Percentiles rank a stretch among this genome's conserved stretches.
These are phyloP conservation scores for Montipora efflorescens DNA, from an alignment of 64 coral and sea anemone species.

Conservation along the genomic window DNA sequence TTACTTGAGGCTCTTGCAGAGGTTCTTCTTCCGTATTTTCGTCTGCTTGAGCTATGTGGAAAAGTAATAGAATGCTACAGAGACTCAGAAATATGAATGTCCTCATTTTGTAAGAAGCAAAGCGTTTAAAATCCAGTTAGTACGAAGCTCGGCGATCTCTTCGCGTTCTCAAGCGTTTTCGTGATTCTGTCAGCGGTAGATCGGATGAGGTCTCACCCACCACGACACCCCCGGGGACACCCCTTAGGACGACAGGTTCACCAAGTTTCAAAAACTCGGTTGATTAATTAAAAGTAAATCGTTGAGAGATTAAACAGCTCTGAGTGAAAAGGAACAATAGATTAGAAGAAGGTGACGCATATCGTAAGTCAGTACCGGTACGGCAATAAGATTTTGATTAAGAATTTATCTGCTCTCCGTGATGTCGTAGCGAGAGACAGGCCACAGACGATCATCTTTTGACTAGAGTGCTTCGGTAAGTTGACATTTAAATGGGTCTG, in stretches of 20 bases:
- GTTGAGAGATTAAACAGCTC: too few relatives aligned
- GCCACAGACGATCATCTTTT: too few relatives aligned
- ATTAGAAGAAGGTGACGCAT: too few relatives aligned
- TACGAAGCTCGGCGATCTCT: neutral
- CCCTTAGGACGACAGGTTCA: neutral
- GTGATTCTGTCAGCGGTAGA: neutral
- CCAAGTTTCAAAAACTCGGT: too few relatives aligned
- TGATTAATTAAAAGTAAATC: too few relatives aligned
- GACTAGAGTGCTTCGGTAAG: too few relatives aligned
- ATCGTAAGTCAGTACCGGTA: too few relatives aligned
- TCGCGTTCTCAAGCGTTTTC: neutral
- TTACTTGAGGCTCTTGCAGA: constrained; percentile 39
- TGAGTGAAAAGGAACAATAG: too few relatives aligned
- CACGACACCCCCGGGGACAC: neutral
- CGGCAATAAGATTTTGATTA: too few relatives aligned
- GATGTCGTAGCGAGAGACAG: too few relatives aligned
- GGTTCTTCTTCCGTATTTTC: constrained; percentile 52
- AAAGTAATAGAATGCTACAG: neutral
- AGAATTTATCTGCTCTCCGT: too few relatives aligned
- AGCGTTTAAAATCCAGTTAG: neutral
- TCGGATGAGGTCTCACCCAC: neutral
- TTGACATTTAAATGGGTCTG: too few relatives aligned
- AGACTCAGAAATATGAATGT: neutral
- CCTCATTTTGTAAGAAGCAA: neutral
- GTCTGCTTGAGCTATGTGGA: neutral